Percentiles rank a stretch among this genome's conserved stretches.
Evolutionary conservation across 1,140 invertebrate species (phyloP).

Genomic region (Elymnias hypermnestra): DNA sequence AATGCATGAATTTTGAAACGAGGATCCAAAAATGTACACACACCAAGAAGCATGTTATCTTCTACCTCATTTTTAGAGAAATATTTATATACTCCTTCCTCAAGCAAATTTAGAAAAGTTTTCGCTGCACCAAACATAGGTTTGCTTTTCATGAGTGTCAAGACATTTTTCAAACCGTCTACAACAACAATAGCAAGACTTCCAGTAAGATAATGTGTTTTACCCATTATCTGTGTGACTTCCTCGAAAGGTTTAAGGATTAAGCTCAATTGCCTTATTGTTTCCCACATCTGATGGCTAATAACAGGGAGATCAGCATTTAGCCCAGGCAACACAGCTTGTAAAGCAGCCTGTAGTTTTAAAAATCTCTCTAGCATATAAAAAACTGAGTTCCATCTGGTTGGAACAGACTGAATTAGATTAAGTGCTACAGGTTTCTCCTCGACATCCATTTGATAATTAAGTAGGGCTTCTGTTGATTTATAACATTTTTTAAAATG

Average conservation of each 20-base stretch:
- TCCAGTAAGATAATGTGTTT: conserved; percentile 1
- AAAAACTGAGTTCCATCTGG: conserved; percentile 16
- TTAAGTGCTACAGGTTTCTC: neutral
- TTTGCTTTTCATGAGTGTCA: conserved; percentile 13
- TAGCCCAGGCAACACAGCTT: conserved; percentile 10
- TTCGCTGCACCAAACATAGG: conserved; percentile 4
- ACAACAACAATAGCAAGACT: conserved; percentile 12
- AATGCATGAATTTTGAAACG: conserved; percentile 17
- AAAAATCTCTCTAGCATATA: conserved; percentile 14
- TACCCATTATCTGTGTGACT: conserved; percentile 13
- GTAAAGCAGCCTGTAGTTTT: conserved; percentile 5
- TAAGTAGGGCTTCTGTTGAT: conserved; percentile 5
- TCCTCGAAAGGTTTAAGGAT: conserved; percentile 23
- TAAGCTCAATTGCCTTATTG: conserved; percentile 16
- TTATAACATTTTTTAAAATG: conserved; percentile 7
- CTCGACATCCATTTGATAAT: conserved; percentile 9
- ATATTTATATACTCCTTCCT: conserved; percentile 2
- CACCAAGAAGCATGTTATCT: conserved; percentile 13
- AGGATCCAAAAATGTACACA: conserved; percentile 18
- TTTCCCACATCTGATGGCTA: conserved; percentile 15
- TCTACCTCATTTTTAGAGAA: conserved; percentile 9
- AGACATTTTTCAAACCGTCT: conserved; percentile 15
- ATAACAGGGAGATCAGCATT: conserved; percentile 12
- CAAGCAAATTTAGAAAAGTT: neutral
- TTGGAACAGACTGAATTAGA: conserved; percentile 11